Evolutionary conservation across 2,113 vertebrate genomes (phyloP).

Genomic region (Oxygymnocypris stewartii): DNA sequence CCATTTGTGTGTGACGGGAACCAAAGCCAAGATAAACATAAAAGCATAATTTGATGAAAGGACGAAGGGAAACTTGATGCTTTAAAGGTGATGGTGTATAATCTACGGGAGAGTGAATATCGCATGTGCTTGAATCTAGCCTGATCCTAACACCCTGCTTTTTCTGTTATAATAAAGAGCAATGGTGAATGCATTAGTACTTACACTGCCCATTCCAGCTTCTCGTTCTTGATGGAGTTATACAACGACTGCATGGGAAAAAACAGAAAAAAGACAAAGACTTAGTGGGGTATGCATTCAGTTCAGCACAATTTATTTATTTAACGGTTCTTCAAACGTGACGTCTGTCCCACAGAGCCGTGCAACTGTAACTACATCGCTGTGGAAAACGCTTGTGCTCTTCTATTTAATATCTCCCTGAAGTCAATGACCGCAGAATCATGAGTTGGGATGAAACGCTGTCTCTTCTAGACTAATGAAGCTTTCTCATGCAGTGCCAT

Average conservation of each 20-base stretch:
- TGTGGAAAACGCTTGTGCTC: background rate
- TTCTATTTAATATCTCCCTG: background rate
- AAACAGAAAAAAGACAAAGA: slow-evolving; percentile 55
- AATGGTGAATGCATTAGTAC: slow-evolving; percentile 56
- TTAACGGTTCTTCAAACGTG: background rate
- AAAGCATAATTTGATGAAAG: background rate
- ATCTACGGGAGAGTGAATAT: background rate
- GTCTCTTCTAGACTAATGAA: background rate
- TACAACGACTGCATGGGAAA: slow-evolving; percentile 79
- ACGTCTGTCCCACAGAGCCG: background rate
- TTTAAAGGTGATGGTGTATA: background rate
- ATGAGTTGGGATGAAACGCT: background rate
- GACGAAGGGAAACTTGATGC: background rate
- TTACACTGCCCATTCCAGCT: slow-evolving; percentile 84
- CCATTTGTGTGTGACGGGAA: background rate
- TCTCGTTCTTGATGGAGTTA: slow-evolving; percentile 93
- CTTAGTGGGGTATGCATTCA: background rate
- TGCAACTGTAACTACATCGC: background rate
- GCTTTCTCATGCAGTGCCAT: slow-evolving; percentile 6
- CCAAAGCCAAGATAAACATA: background rate
- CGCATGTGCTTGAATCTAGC: background rate
- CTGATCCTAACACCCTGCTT: background rate
- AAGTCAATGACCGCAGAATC: background rate
- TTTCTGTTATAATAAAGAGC: background rate
- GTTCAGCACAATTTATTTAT: background rate